Conservation (phyloP, 1,140 invertebrate species). For the Drosophila subpulchrella region DNA sequence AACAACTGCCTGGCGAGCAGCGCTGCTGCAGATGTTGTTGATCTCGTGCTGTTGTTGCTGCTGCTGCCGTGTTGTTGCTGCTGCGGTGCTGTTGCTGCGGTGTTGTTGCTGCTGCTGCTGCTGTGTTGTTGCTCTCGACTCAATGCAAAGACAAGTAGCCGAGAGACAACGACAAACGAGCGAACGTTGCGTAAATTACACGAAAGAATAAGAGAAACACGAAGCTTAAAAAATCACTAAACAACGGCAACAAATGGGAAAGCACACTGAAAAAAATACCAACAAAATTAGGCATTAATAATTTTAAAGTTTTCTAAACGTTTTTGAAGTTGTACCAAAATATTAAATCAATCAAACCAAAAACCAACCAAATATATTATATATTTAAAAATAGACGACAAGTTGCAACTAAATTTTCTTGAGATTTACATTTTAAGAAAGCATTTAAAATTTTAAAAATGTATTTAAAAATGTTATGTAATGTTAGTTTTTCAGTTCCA, state of each 20-base stretch:
- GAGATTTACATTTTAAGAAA: too few species aligned
- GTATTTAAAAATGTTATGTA: too few species aligned
- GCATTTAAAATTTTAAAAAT: too few species aligned
- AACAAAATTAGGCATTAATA: not conserved
- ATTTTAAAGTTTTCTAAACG: too few species aligned
- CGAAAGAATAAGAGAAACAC: slow-evolving; percentile 51
- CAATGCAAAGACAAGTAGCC: slow-evolving; percentile 70
- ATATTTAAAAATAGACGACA: too few species aligned
- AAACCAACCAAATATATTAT: too few species aligned
- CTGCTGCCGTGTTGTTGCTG: slow-evolving; percentile 19
- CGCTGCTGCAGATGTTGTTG: slow-evolving; percentile 58
- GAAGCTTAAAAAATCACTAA: slow-evolving; percentile 37
- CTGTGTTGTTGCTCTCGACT: slow-evolving; percentile 56
- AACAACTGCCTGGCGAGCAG: slow-evolving; percentile 55
- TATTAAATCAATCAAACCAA: too few species aligned
- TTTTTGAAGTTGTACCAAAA: too few species aligned
- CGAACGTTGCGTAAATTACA: slow-evolving; percentile 78
- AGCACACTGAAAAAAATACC: slow-evolving; percentile 1
- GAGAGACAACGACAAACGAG: slow-evolving; percentile 71
- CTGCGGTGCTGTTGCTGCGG: slow-evolving; percentile 20
- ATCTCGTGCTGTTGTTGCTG: slow-evolving; percentile 42
- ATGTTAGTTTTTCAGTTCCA: too few species aligned
- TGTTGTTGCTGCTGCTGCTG: slow-evolving; percentile 36
- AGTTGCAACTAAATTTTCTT: too few species aligned
- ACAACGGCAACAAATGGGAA: slow-evolving; percentile 39